These are phyloP conservation scores for Serilophus lunatus DNA, from an alignment of 2,113 vertebrate genomes.

Conservation along the genomic window DNA sequence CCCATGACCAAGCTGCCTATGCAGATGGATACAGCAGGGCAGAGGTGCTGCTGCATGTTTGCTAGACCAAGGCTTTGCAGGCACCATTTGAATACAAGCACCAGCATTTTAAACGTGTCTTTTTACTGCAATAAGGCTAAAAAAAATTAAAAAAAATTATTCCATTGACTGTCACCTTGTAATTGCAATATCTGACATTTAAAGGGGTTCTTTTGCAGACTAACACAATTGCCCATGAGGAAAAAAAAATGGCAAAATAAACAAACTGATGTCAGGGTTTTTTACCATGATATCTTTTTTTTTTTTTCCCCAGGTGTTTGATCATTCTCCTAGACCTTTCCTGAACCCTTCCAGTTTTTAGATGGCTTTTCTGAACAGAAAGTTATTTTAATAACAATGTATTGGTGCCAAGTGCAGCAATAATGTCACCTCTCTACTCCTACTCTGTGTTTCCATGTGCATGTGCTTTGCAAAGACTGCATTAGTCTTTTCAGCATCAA, in stretches of 20 bases:
- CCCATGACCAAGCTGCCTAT: background rate
- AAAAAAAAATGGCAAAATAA: slow-evolving; percentile 14
- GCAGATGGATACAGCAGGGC: background rate
- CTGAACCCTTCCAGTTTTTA: background rate
- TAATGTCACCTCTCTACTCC: slow-evolving; percentile 45
- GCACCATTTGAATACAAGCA: background rate
- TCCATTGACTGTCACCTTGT: background rate
- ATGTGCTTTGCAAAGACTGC: slow-evolving; percentile 44
- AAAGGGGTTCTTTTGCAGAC: background rate
- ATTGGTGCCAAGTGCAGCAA: background rate
- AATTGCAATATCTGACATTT: background rate
- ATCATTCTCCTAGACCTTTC: background rate
- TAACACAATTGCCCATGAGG: background rate
- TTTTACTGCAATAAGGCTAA: background rate
- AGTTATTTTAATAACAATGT: background rate
- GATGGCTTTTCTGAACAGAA: slow-evolving; percentile 1
- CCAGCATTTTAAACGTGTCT: background rate
- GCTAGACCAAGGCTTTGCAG: background rate
- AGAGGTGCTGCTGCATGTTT: background rate
- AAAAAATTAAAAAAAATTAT: background rate
- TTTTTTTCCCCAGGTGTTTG: background rate
- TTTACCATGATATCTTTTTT: background rate
- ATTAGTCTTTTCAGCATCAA: slow-evolving; percentile 50
- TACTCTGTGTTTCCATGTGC: slow-evolving; percentile 24
- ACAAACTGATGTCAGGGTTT: background rate